A percentile compares a stretch with the other conserved stretches of the same genome.
These are phyloP conservation scores for Oncorhynchus nerka DNA, from an alignment of 2,113 vertebrate genomes.

Conservation along the genomic window DNA sequence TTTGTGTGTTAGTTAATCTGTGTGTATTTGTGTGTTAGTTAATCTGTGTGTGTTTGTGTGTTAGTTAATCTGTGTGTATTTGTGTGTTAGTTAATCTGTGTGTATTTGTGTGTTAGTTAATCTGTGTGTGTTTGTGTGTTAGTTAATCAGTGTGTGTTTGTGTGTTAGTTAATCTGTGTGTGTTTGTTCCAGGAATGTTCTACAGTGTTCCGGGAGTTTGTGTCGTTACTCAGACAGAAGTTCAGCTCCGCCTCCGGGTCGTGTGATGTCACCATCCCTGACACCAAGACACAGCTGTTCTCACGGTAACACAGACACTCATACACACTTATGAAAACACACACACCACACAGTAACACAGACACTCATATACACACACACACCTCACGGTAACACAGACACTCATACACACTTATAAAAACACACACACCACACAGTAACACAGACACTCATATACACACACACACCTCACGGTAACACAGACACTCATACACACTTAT, in stretches of 20 bases:
- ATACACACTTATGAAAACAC: not conserved
- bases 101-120: not conserved
- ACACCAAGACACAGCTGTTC: conserved; percentile 85
- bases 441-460: too few species aligned
- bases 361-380: too few species aligned
- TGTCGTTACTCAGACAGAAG: conserved; percentile 84
- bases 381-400: not conserved
- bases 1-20: conserved; percentile 49
- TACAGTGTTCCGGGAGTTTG: conserved; percentile 83
- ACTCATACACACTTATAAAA: too few species aligned
- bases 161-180: conserved; percentile 38
- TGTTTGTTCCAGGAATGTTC: conserved; percentile 80
- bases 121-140: not conserved
- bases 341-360: too few species aligned
- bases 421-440: too few species aligned
- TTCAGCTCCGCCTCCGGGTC: conserved; percentile 79
- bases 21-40: too few species aligned
- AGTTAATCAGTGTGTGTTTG: conserved; percentile 14
- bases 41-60: too few species aligned
- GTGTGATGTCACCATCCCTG: conserved; percentile 76
- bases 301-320: conserved; percentile 67
- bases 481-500: too few species aligned
- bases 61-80: too few species aligned
- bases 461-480: not conserved
- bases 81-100: too few species aligned